Conservation (phyloP, 2,797 vertebrate species). For the Peromyscus aztecus region DNA sequence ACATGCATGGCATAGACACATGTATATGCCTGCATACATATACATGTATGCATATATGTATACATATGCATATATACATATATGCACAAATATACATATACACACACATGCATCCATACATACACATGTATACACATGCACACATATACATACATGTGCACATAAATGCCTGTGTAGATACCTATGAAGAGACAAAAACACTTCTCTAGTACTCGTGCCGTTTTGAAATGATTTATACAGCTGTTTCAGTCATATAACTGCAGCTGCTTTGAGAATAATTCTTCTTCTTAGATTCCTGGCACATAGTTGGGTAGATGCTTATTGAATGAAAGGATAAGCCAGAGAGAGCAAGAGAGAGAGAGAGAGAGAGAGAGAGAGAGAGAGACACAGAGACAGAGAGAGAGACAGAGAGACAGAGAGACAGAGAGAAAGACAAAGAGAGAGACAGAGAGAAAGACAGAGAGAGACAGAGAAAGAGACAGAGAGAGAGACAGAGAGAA, state of each 20-base stretch:
- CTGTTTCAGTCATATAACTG: background rate
- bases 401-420: no score
- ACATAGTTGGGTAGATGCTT: background rate
- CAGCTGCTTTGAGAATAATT: background rate
- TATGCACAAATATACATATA: no score
- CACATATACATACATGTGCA: background rate
- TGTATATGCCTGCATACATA: fast-evolving
- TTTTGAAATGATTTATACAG: background rate
- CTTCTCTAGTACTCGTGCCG: background rate
- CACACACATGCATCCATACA: background rate
- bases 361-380: no score
- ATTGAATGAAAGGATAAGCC: background rate
- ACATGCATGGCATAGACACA: background rate
- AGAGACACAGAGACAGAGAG: no score
- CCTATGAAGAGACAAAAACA: background rate
- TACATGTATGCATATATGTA: background rate
- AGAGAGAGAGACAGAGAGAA: no score
- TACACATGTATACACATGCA: background rate
- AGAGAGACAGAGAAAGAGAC: no score
- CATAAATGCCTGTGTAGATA: background rate
- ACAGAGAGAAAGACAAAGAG: no score
- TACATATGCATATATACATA: background rate
- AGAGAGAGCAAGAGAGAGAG: background rate
- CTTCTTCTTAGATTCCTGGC: background rate
- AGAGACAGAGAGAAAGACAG: no score